Conservation (phyloP, 2,888 invertebrate genomes). For the Magallana nippona region DNA sequence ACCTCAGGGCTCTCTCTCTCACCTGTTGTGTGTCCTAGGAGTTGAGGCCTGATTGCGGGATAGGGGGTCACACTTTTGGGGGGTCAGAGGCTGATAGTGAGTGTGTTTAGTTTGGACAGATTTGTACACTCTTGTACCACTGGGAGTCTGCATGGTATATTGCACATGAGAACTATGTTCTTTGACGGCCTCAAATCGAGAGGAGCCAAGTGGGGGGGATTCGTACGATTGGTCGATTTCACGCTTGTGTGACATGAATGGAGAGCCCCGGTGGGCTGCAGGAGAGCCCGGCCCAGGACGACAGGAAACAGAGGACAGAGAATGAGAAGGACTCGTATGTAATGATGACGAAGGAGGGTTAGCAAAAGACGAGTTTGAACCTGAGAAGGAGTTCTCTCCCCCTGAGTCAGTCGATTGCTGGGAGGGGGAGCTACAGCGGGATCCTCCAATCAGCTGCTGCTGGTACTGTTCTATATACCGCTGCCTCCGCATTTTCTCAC, state of each 20-base stretch:
- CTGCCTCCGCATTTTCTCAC: conserved; percentile 92
- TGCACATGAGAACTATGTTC: conserved; percentile 65
- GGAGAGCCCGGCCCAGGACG: conserved; percentile 53
- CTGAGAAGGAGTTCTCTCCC: conserved; percentile 55
- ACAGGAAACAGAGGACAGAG: conserved; percentile 44
- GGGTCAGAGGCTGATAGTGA: conserved; percentile 81
- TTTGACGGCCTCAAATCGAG: conserved; percentile 60
- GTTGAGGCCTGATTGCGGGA: conserved; percentile 53
- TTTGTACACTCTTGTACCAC: conserved; percentile 53
- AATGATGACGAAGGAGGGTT: conserved; percentile 46
- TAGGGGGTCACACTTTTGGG: conserved; percentile 81
- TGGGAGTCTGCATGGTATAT: conserved; percentile 65
- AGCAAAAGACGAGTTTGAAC: conserved; percentile 59
- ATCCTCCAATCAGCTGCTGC: conserved; percentile 67
- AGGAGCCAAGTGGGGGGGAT: conserved; percentile 50
- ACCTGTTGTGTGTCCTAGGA: conserved; percentile 55
- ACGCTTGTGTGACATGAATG: conserved; percentile 47
- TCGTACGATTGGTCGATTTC: conserved; percentile 50
- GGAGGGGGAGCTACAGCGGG: conserved; percentile 67
- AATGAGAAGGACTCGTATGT: conserved; percentile 50
- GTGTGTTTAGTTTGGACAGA: conserved; percentile 67
- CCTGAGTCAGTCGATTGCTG: conserved; percentile 71
- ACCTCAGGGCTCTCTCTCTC: conserved; percentile 54
- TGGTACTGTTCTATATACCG: conserved; percentile 73
- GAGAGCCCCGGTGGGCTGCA: conserved; percentile 55